Percentiles rank a stretch among this genome's conserved stretches.
Evolutionary conservation across 2,888 invertebrate species (phyloP).

Genomic region (Fragum whitleyi): DNA sequence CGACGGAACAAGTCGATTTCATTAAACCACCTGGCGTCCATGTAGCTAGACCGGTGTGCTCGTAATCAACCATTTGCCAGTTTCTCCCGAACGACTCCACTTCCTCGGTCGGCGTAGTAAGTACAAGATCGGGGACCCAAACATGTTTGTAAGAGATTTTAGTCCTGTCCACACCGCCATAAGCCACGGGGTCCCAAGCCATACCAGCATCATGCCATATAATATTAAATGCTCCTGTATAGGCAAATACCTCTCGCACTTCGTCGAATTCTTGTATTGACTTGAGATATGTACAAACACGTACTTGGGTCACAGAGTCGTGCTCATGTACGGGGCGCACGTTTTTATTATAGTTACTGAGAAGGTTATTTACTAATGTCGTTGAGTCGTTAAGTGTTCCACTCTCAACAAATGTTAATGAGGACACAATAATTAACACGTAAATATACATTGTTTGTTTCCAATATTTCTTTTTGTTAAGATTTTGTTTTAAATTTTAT

Average conservation of each 20-base stretch:
- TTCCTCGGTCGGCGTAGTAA: slow-evolving; percentile 27
- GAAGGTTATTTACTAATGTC: neutral
- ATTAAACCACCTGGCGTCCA: slow-evolving; percentile 41
- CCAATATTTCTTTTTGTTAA: no score
- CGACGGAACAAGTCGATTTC: slow-evolving; percentile 37
- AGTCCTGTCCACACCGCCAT: slow-evolving; percentile 1
- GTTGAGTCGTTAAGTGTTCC: neutral
- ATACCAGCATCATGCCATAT: slow-evolving; percentile 13
- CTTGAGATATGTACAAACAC: neutral
- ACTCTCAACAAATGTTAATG: no score
- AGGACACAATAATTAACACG: no score
- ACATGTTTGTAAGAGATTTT: slow-evolving; percentile 15
- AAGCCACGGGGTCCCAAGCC: neutral
- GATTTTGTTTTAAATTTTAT: no score
- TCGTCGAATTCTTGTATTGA: slow-evolving; percentile 34
- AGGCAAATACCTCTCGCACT: slow-evolving; percentile 18
- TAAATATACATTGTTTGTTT: no score
- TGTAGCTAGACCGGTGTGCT: neutral
- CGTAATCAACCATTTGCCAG: slow-evolving; percentile 24
- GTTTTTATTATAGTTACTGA: slow-evolving; percentile 11
- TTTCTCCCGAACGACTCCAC: slow-evolving; percentile 17
- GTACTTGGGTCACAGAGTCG: slow-evolving; percentile 3
- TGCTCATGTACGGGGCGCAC: slow-evolving; percentile 18
- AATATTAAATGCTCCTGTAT: neutral
- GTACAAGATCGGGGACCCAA: slow-evolving; percentile 48